Conservation (phyloP, 2,888 invertebrate genomes). For the Dermolepida albohirtum region DNA sequence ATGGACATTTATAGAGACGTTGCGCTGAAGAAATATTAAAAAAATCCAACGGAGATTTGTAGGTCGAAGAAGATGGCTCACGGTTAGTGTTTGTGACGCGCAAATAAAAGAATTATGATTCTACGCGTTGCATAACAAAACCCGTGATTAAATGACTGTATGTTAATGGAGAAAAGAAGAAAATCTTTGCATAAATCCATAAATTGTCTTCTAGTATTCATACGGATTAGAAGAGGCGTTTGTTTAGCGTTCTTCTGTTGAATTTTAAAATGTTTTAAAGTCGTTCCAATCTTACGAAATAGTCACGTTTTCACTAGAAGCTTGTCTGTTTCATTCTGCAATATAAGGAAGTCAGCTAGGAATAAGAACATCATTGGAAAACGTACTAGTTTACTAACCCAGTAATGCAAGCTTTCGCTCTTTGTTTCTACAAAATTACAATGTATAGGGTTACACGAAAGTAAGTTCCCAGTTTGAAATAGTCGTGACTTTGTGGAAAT, state of each 20-base stretch:
- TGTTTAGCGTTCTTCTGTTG: neutral
- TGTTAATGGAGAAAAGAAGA: constrained; percentile 13
- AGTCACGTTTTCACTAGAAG: too few species aligned
- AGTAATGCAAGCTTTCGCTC: too few species aligned
- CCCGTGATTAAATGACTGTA: constrained; percentile 6
- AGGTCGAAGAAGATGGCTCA: constrained; percentile 18
- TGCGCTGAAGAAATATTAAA: neutral
- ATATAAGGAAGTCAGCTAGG: too few species aligned
- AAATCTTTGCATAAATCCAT: constrained; percentile 8
- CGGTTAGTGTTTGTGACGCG: constrained; percentile 1
- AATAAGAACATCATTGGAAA: too few species aligned
- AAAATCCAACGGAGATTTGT: constrained; percentile 4
- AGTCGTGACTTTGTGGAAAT: too few species aligned
- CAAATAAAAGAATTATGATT: constrained; percentile 9
- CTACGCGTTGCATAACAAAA: neutral
- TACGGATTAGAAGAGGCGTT: neutral
- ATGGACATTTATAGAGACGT: neutral
- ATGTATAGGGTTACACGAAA: too few species aligned
- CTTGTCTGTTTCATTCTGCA: too few species aligned
- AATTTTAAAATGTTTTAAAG: too few species aligned
- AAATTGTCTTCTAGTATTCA: neutral
- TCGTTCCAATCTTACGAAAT: too few species aligned
- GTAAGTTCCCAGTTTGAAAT: too few species aligned
- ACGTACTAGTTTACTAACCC: too few species aligned
- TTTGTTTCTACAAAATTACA: too few species aligned